phyloP scores from a whole-genome alignment of 2,797 vertebrate species.

The Kryptopterus vitreolus region DNA sequence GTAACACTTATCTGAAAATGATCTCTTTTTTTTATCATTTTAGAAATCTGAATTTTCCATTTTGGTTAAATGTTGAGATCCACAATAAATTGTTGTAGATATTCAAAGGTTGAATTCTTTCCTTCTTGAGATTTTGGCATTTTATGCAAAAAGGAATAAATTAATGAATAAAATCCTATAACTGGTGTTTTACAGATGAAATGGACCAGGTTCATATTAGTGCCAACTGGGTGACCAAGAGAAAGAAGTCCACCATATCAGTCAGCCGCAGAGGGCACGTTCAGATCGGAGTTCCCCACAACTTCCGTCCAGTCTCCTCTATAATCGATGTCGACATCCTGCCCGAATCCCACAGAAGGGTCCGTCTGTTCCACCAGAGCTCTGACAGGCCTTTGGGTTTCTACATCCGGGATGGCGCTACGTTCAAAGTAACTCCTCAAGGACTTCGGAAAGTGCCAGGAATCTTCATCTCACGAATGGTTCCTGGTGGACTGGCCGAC shows the following conservation, averaged over 20 bases:
- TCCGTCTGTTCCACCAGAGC: conserved; percentile 78
- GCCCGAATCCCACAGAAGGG: conserved; percentile 81
- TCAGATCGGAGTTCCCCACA: conserved; percentile 80
- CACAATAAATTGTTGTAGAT: not conserved
- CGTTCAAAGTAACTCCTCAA: conserved; percentile 78
- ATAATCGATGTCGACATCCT: conserved; percentile 85
- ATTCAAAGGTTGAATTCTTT: not conserved
- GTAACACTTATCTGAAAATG: not conserved
- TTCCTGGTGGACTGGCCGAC: conserved; percentile 81
- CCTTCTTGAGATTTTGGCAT: not conserved
- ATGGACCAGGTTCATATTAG: conserved; percentile 76
- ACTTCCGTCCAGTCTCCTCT: conserved; percentile 84
- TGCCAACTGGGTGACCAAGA: conserved; percentile 70
- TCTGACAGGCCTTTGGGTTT: conserved; percentile 84
- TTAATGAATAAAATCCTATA: too few species aligned
- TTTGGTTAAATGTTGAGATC: not conserved
- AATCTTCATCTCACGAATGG: conserved; percentile 85
- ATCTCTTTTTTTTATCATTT: not conserved
- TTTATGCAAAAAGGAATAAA: not conserved
- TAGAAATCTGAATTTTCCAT: not conserved
- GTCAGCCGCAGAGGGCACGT: conserved; percentile 72
- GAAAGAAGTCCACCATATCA: conserved; percentile 74
- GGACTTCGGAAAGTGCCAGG: conserved; percentile 82
- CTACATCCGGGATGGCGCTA: conserved; percentile 82
- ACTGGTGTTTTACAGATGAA: conserved; percentile 74